Base-by-base conservation (phyloP, 1,140 invertebrate genomes). In the Pseudomyrmex dendroicus region DNA sequence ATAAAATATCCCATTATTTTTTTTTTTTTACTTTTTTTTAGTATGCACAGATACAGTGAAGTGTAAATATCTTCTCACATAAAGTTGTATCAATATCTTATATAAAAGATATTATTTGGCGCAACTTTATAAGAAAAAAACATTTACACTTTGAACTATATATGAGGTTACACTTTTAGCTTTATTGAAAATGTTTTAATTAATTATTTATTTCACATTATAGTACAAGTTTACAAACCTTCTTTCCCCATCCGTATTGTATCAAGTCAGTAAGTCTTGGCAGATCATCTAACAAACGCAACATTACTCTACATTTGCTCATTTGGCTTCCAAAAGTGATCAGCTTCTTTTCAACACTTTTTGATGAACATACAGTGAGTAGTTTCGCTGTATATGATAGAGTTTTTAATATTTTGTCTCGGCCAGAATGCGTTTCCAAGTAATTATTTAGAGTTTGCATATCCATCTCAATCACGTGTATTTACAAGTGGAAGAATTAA, bases 221-320 rank as follows among this genome's bases (percentile, higher is more conserved):
- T 20, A 20, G 20, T 20, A 20, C 20, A 20, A 20, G 20, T 20
- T 20, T 20, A 20, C 82, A 89, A 93, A 96, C 96, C 92, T 95
- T 90, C 89, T 95, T 94, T 1, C 96, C 96, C 84, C 95, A 94
- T 22, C 95, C 95, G 93, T 97, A 97, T 70, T 95, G 94, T 52
- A 96, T 86, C 8, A 95, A 95, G 85, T 95, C 95, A 88, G 95
- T 94, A 74, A 97, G 92, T 94, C 96, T 96, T 8, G 97, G 96
- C 86, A 97, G 94, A 87, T 97, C 97, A 94, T 97, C 97, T 67
- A 98, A 95, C 54, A 98, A 94, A 83, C 97, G 94, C 54, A 97
- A 92, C 57, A 96, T 95, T 2, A 96, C 95, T 86, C 97, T 93
- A 74, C 96, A 96, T 9, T 93, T 95, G 59, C 96, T 96, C 87